These are phyloP conservation scores for Luffia ferchaultella DNA, from an alignment of 2,888 invertebrate species.

Conservation along the genomic window DNA sequence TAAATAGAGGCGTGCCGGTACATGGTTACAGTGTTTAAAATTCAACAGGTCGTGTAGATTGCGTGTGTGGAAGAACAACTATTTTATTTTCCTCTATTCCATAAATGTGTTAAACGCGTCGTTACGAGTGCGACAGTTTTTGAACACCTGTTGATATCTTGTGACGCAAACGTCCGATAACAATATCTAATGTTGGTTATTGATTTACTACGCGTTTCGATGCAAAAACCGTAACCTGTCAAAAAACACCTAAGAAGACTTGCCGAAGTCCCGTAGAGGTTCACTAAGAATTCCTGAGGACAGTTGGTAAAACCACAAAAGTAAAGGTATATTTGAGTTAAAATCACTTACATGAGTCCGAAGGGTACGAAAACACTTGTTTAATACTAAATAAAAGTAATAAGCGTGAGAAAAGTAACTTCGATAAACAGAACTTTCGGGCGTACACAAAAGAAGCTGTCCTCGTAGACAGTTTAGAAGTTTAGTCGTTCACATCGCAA, in stretches of 20 bases:
- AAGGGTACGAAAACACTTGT: slow-evolving; percentile 25
- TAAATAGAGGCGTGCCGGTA: slow-evolving; percentile 8
- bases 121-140: neutral
- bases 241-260: too few relatives aligned
- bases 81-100: neutral
- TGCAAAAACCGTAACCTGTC: too few relatives aligned
- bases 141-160: neutral
- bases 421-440: too few relatives aligned
- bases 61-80: too few relatives aligned
- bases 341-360: slow-evolving; percentile 44
- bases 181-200: too few relatives aligned
- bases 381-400: slow-evolving; percentile 42
- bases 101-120: neutral
- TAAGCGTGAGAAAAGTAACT: slow-evolving; percentile 19
- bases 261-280: too few relatives aligned
- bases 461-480: slow-evolving; percentile 52
- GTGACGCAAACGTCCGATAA: neutral
- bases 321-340: too few relatives aligned
- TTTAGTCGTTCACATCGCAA: slow-evolving; percentile 61
- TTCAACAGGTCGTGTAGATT: too few relatives aligned
- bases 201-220: too few relatives aligned
- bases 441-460: slow-evolving; percentile 51
- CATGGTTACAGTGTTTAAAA: too few relatives aligned
- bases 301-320: neutral
- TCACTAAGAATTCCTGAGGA: neutral